Evolutionary conservation across 2,797 vertebrate genomes (phyloP).

Genomic region (Oreochromis grahami): DNA sequence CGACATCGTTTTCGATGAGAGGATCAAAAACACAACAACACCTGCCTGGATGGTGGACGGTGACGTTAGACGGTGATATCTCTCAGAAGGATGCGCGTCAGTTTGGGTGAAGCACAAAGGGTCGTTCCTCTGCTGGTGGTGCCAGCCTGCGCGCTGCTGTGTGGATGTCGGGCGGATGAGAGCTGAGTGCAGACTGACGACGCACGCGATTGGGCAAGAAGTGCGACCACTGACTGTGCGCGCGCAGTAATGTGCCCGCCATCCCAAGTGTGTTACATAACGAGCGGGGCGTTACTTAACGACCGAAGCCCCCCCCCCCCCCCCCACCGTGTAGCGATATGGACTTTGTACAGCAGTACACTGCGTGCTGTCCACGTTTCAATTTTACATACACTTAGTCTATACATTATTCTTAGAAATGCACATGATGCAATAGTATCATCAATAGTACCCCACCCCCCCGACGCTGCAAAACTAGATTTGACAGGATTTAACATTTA

Average conservation of each 20-base stretch:
- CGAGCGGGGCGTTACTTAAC: slow-evolving; percentile 48
- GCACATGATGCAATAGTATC: neutral
- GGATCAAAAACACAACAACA: neutral
- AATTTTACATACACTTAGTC: neutral
- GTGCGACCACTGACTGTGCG: slow-evolving; percentile 31
- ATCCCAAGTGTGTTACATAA: slow-evolving; percentile 72
- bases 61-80: neutral
- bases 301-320: neutral
- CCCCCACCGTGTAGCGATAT: neutral
- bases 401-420: neutral
- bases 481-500: neutral
- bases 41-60: slow-evolving; percentile 47
- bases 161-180: slow-evolving; percentile 13
- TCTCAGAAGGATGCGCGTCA: slow-evolving; percentile 26
- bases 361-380: neutral
- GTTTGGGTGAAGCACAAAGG: slow-evolving; percentile 52
- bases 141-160: slow-evolving; percentile 32
- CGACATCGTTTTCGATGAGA: neutral
- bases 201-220: slow-evolving; percentile 37
- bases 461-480: neutral
- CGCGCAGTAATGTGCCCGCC: slow-evolving; percentile 39
- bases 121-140: slow-evolving; percentile 24
- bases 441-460: neutral
- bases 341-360: neutral
- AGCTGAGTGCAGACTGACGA: slow-evolving; percentile 34